Percentiles rank a stretch among this genome's conserved stretches.
Conservation (phyloP, 1,140 invertebrate species). For the Chelonus insularis region DNA sequence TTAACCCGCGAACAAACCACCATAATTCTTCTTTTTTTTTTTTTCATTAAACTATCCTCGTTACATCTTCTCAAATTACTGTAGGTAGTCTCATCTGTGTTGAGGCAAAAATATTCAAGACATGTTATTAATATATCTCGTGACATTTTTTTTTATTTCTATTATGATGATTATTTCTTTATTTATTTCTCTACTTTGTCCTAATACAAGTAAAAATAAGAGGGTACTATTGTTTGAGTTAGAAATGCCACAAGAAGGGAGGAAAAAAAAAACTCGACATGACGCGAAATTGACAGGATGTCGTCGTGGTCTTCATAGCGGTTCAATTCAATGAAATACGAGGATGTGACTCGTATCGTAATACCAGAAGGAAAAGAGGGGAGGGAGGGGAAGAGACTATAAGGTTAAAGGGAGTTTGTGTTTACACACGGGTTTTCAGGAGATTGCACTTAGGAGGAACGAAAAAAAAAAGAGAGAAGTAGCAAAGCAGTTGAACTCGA, state of each 20-base stretch:
- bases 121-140: constrained; percentile 34
- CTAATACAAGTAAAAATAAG: not conserved
- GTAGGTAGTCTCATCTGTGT: not conserved
- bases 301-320: constrained; percentile 30
- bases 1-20: constrained; percentile 33
- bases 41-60: constrained; percentile 27
- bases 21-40: too few relatives aligned
- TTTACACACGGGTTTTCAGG: constrained; percentile 50
- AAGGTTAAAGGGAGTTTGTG: constrained; percentile 33
- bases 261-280: constrained; percentile 10
- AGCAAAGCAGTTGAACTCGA: constrained; percentile 14
- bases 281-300: constrained; percentile 42
- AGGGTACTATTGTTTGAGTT: constrained; percentile 6
- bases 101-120: constrained; percentile 34
- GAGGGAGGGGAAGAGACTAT: not conserved
- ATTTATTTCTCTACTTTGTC: not conserved
- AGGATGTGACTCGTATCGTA: constrained; percentile 18
- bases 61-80: constrained; percentile 27
- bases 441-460: constrained; percentile 40
- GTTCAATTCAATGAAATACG: constrained; percentile 16
- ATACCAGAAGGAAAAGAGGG: not conserved
- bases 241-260: constrained; percentile 12
- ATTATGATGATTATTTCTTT: not conserved
- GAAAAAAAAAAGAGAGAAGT: constrained; percentile 3
- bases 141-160: constrained; percentile 16